These are phyloP conservation scores for Pterostichus madidus DNA, from an alignment of 2,888 invertebrate genomes.

Conservation along the genomic window DNA sequence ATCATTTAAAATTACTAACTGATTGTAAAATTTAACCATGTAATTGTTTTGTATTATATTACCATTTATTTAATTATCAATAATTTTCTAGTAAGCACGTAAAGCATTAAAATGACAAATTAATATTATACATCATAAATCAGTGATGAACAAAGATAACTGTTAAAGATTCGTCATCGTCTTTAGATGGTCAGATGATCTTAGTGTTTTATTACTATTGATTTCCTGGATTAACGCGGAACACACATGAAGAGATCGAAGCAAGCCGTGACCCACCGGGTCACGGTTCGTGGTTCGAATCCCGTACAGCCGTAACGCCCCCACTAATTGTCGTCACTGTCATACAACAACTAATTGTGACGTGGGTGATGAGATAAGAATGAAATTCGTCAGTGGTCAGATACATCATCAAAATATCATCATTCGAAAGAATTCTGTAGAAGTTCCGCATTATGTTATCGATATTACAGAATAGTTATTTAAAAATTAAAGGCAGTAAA, in stretches of 20 bases:
- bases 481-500: too few species aligned
- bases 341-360: background rate
- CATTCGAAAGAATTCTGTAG: too few species aligned
- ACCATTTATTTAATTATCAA: constrained; percentile 11
- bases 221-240: constrained; percentile 43
- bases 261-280: constrained; percentile 28
- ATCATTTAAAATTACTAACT: background rate
- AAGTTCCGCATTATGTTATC: too few species aligned
- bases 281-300: constrained; percentile 30
- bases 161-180: background rate
- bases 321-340: constrained; percentile 7
- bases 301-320: background rate
- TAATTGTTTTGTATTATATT: too few species aligned
- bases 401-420: too few species aligned
- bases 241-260: background rate
- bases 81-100: background rate
- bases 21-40: too few species aligned
- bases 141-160: constrained; percentile 6
- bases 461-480: too few species aligned
- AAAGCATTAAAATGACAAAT: constrained; percentile 6
- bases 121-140: constrained; percentile 24
- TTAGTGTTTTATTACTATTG: background rate
- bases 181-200: constrained; percentile 6
- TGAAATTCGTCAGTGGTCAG: too few species aligned
- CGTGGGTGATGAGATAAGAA: constrained; percentile 9